Evolutionary conservation across 2,797 vertebrate genomes (phyloP).

Genomic region (Myiotriccus ornatus): DNA sequence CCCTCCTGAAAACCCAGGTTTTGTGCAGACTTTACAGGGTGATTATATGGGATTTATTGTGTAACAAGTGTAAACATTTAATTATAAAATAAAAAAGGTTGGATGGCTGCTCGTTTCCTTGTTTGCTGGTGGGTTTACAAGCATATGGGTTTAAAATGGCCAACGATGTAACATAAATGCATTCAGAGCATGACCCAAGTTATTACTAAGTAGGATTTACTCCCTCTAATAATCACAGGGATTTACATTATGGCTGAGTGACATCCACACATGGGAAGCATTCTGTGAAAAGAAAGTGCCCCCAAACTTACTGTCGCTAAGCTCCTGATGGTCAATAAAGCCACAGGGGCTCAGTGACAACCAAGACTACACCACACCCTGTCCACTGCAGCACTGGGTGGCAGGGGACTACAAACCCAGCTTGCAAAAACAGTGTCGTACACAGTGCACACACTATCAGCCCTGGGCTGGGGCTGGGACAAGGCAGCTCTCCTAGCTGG

Average conservation of each 20-base stretch:
- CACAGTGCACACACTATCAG: fast-evolving
- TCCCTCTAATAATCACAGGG: not conserved
- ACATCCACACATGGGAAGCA: not conserved
- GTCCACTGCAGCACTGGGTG: not conserved
- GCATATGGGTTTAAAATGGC: not conserved
- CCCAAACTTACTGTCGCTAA: not conserved
- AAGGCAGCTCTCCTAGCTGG: not conserved
- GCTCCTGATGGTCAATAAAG: not conserved
- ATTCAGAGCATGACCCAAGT: not conserved
- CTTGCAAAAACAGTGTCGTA: not conserved
- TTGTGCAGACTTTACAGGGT: not conserved
- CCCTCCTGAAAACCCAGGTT: not conserved
- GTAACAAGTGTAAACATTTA: slow-evolving; percentile 22
- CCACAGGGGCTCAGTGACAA: not conserved
- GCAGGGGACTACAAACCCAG: not conserved
- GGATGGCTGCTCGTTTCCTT: not conserved
- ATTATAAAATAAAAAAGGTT: slow-evolving; percentile 18
- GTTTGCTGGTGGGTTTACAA: not conserved
- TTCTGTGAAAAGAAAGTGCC: not conserved
- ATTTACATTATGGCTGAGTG: not conserved
- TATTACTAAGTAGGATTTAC: slow-evolving; percentile 8
- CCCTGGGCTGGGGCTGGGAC: not conserved
- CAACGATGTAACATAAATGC: not conserved
- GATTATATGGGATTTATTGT: slow-evolving; percentile 4
- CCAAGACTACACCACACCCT: not conserved